phyloP scores from a whole-genome alignment of 2,113 vertebrate genomes.

The Suncus etruscus region DNA sequence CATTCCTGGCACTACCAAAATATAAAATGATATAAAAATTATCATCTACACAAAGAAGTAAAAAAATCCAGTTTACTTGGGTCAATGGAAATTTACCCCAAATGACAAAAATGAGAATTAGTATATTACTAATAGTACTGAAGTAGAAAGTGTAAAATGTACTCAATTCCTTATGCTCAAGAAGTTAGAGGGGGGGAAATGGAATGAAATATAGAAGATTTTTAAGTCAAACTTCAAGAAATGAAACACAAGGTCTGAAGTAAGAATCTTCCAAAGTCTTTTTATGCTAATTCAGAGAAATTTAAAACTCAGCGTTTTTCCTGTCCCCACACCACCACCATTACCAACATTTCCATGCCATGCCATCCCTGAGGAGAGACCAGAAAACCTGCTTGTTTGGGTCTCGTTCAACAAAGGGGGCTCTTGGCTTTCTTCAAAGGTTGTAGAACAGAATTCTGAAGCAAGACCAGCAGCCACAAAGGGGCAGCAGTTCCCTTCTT shows the following conservation, averaged over 20 bases:
- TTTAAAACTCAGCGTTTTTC: not conserved
- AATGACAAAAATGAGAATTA: slow-evolving; percentile 10
- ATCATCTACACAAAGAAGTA: not conserved
- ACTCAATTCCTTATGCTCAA: not conserved
- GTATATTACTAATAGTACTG: not conserved
- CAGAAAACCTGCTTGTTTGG: fast-evolving
- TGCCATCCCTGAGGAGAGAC: not conserved
- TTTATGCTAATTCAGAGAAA: not conserved
- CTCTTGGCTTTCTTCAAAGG: not conserved
- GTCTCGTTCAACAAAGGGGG: not conserved
- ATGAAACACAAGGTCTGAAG: not conserved
- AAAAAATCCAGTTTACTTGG: not conserved
- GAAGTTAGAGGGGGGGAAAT: not conserved
- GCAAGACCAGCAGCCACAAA: slow-evolving; percentile 37
- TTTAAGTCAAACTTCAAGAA: not conserved
- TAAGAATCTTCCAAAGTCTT: not conserved
- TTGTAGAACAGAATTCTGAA: not conserved
- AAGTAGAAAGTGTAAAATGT: not conserved
- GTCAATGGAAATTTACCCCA: slow-evolving; percentile 2
- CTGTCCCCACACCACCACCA: not conserved
- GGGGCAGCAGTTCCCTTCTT: slow-evolving; percentile 35
- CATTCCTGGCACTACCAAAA: no score
- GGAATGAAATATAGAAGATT: not conserved
- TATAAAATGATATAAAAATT: no score
- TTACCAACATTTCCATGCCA: no score